Base-by-base conservation (phyloP, 2,113 vertebrate species). In the Heloderma charlesbogerti region DNA sequence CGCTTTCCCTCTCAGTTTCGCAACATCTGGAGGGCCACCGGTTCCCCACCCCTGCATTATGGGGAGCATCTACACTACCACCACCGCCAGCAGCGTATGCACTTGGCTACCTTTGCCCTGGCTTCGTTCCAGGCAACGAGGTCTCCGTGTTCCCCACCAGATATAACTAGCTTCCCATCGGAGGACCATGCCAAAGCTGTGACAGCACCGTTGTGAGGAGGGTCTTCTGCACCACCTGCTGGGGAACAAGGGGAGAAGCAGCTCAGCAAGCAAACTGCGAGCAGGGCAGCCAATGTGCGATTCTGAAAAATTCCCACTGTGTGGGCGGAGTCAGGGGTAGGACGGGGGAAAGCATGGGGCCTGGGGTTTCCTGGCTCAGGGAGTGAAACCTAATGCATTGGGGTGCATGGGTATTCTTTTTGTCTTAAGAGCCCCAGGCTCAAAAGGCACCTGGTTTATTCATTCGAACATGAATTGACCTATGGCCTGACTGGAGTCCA, bases 121-220 rank as follows among this genome's bases (percentile, higher is more conserved):
- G 94, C 90, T n/a, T 93, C 40, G 4, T 87, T 79, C 98, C 98
- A 98, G 51, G 99, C 22, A 54, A 97, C 96, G n/a, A 99, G 91
- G 72, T 98, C 95, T 66, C 98, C 98, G 0, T 93, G 91, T 45
- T 96, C 95, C 87, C 97, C 98, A 54, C 98, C 98, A 37, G 96
- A 97, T 3, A 97, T 94, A 54, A 97, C 94, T 78, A 98, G 1
- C 40, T 95, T 94, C 0, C 95, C 97, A 2, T 88, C 92, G 8
- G 95, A 95, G 75, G 97, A 97, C 96, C 98, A 98, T 88, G 97
- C 97, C 94, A 99, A n/a, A 13, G 96, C 97, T 25, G 97, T 95
- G 92, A 98, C 31, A 20, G n/a, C 84, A 29, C 83, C 89, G 0
- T 12, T 4, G 34, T 69, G 88, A 0, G 88, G n/a, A 6, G 84